Conservation (phyloP, 2,888 invertebrate genomes). For the Silvanus unidentatus region DNA sequence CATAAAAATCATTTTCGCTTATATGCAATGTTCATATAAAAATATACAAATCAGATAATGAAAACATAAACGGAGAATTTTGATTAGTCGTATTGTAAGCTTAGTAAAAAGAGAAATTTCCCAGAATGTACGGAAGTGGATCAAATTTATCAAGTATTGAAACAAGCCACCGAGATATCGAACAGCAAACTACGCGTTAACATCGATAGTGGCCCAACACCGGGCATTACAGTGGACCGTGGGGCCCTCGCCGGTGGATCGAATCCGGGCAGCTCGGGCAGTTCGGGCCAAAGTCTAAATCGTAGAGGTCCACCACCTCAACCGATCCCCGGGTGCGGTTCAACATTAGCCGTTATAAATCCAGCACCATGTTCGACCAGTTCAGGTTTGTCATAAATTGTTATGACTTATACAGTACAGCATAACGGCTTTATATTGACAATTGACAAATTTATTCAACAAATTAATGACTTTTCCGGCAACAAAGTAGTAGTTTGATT, state of each 20-base stretch:
- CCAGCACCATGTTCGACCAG: constrained; percentile 62
- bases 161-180: constrained; percentile 86
- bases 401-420: no score
- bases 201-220: constrained; percentile 45
- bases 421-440: no score
- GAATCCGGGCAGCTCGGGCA: constrained; percentile 44
- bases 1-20: no score
- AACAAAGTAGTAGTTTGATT: no score
- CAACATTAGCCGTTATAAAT: constrained; percentile 57
- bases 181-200: constrained; percentile 46
- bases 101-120: constrained; percentile 20
- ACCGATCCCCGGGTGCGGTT: constrained; percentile 43
- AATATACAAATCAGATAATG: no score
- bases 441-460: no score
- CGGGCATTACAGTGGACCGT: constrained; percentile 42
- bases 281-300: constrained; percentile 52
- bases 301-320: constrained; percentile 41
- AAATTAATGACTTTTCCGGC: no score
- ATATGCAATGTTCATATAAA: no score
- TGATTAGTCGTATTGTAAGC: no score
- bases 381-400: constrained; percentile 57
- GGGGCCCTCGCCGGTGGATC: constrained; percentile 32
- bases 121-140: constrained; percentile 66
- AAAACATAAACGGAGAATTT: no score
- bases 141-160: constrained; percentile 90